Evolutionary conservation across 2,797 vertebrate genomes (phyloP).

Genomic region (Crax fasciolata): DNA sequence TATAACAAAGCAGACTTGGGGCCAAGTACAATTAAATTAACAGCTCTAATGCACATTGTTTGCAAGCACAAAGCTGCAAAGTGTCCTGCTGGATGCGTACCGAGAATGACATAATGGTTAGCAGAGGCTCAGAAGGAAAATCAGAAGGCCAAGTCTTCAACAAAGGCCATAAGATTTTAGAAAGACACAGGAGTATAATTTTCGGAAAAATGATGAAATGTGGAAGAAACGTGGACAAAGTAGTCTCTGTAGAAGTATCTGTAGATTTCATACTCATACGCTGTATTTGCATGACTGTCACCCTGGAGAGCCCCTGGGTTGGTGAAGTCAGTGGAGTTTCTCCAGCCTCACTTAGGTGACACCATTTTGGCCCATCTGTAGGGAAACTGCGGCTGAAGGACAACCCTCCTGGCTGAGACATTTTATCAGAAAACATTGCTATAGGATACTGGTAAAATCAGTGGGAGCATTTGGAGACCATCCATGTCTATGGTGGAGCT

Average conservation of each 20-base stretch:
- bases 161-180: not conserved
- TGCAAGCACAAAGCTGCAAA: not conserved
- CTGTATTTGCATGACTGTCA: not conserved
- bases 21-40: conserved; percentile 12
- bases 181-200: not conserved
- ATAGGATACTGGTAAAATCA: not conserved
- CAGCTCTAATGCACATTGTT: not conserved
- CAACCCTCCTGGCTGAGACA: not conserved
- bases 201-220: not conserved
- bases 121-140: conserved; percentile 11
- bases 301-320: not conserved
- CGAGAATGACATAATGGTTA: not conserved
- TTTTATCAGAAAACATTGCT: not conserved
- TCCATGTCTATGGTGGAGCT: rapidly evolving
- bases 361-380: not conserved
- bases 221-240: not conserved
- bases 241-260: not conserved
- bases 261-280: not conserved
- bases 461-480: not conserved
- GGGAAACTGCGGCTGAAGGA: not conserved
- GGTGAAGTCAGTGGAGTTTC: not conserved
- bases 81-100: not conserved
- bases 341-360: not conserved
- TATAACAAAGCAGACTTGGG: not conserved
- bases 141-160: not conserved